These are phyloP conservation scores for Accipiter cooperii DNA, from an alignment of 2,113 vertebrate species.

Conservation along the genomic window DNA sequence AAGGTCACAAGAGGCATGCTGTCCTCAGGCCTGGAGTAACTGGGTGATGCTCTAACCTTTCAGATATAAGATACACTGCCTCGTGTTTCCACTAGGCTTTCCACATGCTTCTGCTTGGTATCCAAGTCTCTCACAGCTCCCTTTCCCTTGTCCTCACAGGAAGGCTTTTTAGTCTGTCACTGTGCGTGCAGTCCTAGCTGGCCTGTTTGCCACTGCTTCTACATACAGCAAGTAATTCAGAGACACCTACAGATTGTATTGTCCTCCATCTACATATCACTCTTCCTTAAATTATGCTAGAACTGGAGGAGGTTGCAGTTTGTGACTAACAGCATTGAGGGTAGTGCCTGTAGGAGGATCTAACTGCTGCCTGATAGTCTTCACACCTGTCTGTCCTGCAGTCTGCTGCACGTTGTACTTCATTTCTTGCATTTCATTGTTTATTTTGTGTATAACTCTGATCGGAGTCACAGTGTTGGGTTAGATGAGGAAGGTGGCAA, in stretches of 20 bases:
- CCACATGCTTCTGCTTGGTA: background rate
- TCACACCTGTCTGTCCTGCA: background rate
- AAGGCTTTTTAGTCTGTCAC: background rate
- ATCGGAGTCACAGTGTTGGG: rapidly evolving
- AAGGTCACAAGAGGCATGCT: background rate
- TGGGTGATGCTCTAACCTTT: background rate
- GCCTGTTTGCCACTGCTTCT: background rate
- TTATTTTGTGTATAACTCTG: background rate
- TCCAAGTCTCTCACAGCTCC: background rate
- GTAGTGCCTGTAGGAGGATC: background rate
- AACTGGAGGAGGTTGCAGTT: background rate
- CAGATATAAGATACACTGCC: background rate
- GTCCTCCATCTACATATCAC: background rate
- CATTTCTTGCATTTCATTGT: background rate
- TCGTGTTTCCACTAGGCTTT: background rate
- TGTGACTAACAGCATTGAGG: background rate
- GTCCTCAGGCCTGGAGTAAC: background rate
- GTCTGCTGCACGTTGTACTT: rapidly evolving
- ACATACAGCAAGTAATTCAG: background rate
- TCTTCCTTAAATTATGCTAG: background rate
- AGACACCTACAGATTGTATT: background rate
- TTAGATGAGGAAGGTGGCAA: background rate
- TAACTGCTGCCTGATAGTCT: background rate
- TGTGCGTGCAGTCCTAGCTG: too few species aligned
- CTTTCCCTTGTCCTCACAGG: background rate